Evolutionary conservation across 2,888 invertebrate genomes (phyloP).

Genomic region (Mythimna loreyi): DNA sequence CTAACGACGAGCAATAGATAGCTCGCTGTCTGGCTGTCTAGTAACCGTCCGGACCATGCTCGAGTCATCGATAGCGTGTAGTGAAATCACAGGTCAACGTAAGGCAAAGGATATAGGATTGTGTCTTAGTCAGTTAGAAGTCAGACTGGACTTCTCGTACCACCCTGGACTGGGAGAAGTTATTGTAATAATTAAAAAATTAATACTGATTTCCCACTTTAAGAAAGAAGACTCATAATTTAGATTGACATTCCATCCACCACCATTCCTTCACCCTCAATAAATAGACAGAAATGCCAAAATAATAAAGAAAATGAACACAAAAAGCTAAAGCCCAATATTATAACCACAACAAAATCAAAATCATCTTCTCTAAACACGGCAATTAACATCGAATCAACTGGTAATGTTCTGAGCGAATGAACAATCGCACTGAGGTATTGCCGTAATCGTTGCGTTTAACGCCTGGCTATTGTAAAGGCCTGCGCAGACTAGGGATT

Average conservation of each 20-base stretch:
- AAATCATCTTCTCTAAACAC: constrained; percentile 30
- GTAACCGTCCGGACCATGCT: too few relatives aligned
- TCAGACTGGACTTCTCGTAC: too few relatives aligned
- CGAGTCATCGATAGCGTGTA: too few relatives aligned
- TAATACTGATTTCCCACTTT: too few relatives aligned
- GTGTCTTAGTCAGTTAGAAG: too few relatives aligned
- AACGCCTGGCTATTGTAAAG: constrained; percentile 27
- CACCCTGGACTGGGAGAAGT: too few relatives aligned
- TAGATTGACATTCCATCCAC: not conserved
- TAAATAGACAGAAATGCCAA: not conserved
- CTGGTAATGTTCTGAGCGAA: constrained; percentile 42
- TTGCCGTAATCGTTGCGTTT: constrained; percentile 43
- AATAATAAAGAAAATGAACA: constrained; percentile 20
- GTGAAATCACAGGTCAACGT: too few relatives aligned
- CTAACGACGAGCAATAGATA: too few relatives aligned
- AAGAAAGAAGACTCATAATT: not conserved
- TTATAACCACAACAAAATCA: constrained; percentile 27
- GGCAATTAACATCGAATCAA: constrained; percentile 44
- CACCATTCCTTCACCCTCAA: not conserved
- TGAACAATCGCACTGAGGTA: constrained; percentile 42
- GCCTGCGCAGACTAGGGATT: not conserved
- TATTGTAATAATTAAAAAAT: too few relatives aligned
- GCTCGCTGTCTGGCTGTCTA: too few relatives aligned
- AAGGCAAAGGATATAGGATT: too few relatives aligned
- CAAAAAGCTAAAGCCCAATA: not conserved